Evolutionary conservation across 2,797 vertebrate genomes (phyloP).

Genomic region (Oreochromis grahami): DNA sequence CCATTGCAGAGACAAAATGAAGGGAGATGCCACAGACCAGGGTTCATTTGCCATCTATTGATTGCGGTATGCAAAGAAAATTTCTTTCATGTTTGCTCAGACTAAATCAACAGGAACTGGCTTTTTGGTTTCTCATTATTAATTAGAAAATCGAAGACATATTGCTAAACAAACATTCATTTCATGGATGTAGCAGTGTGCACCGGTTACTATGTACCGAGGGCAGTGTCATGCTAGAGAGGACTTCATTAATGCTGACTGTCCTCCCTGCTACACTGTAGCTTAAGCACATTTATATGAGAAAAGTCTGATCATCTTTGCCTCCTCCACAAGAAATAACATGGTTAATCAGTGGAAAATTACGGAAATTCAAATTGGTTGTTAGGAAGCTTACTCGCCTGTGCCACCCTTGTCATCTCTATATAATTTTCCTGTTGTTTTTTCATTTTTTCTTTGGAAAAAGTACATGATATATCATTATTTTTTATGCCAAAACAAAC

Average conservation of each 20-base stretch:
- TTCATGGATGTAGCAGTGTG: no score
- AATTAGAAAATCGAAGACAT: background rate
- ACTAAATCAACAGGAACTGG: background rate
- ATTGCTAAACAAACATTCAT: background rate
- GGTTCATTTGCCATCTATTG: background rate
- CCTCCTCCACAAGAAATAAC: slow-evolving; percentile 5
- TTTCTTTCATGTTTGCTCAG: background rate
- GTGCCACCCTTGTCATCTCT: background rate
- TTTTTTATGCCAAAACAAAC: background rate
- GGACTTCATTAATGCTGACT: background rate
- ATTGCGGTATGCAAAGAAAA: background rate
- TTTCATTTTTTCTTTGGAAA: background rate
- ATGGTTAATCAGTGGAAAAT: slow-evolving; percentile 15
- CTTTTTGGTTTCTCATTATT: background rate
- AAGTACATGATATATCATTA: background rate
- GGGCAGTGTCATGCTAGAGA: background rate
- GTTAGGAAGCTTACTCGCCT: background rate
- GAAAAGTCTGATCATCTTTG: background rate
- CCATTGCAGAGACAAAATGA: background rate
- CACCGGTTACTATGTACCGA: background rate
- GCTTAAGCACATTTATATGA: background rate
- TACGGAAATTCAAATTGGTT: slow-evolving; percentile 1
- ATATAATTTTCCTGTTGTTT: background rate
- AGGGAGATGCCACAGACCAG: background rate
- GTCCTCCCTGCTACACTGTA: background rate